A percentile compares a stretch with the other conserved stretches of the same genome.
Conservation (phyloP, 2,888 invertebrate genomes). For the Hemaris fuciformis region DNA sequence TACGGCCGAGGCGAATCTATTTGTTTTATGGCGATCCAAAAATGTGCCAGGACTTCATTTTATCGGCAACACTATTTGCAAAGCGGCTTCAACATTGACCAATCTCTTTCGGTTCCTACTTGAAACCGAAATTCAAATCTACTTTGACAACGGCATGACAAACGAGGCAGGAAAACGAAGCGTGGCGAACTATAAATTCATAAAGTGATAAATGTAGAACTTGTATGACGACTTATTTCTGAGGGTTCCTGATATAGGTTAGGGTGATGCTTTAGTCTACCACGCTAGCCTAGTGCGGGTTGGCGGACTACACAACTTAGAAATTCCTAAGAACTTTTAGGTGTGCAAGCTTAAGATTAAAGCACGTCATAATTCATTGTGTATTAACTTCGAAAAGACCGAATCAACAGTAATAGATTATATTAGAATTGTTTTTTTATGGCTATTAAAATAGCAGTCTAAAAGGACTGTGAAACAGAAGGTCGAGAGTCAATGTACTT, state of each 20-base stretch:
- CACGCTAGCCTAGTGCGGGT: not conserved
- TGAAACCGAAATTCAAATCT: slow-evolving; percentile 29
- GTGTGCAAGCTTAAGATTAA: no score
- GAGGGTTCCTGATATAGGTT: slow-evolving; percentile 5
- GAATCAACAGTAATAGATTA: no score
- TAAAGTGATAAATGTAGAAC: slow-evolving; percentile 29
- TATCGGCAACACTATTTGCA: not conserved
- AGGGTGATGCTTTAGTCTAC: not conserved
- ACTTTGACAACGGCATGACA: slow-evolving; percentile 49
- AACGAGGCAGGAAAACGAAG: slow-evolving; percentile 55
- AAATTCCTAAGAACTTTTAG: no score
- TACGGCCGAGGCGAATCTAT: not conserved
- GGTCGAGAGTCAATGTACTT: no score
- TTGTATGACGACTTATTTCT: not conserved
- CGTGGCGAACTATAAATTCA: slow-evolving; percentile 58
- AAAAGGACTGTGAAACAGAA: no score
- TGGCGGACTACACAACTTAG: no score
- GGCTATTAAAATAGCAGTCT: no score
- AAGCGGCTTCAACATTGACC: slow-evolving; percentile 10
- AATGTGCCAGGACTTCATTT: not conserved
- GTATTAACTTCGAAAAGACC: no score
- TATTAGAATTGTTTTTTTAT: no score
- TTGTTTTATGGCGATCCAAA: not conserved
- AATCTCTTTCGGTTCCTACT: slow-evolving; percentile 15
- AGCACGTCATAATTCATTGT: no score